Conservation (phyloP, 2,888 invertebrate genomes). For the Tridacna gigas region DNA sequence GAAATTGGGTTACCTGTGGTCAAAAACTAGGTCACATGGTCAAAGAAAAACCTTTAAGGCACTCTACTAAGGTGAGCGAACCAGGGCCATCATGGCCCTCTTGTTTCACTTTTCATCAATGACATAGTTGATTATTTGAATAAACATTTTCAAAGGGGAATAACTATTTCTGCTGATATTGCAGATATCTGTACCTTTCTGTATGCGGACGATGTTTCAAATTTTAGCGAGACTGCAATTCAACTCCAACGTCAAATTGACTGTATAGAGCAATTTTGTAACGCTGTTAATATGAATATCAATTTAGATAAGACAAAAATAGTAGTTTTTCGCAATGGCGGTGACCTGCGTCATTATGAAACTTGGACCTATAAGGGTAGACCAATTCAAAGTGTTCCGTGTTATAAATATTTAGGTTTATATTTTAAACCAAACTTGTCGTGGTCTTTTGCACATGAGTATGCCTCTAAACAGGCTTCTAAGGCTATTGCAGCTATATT, state of each 20-base stretch:
- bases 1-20: no score
- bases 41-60: no score
- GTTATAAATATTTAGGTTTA: conserved; percentile 41
- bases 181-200: no score
- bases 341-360: conserved; percentile 10
- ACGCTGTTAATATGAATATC: neutral
- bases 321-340: conserved; percentile 23
- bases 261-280: neutral
- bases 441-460: conserved; percentile 19
- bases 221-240: conserved; percentile 3
- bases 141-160: no score
- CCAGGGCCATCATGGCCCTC: no score
- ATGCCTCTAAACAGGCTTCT: neutral
- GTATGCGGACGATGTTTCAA: conserved; percentile 32
- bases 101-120: no score
- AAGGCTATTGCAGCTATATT: neutral
- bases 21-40: no score
- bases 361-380: conserved; percentile 27
- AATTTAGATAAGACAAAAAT: conserved; percentile 29
- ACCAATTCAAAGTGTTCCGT: conserved; percentile 23
- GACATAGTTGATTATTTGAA: no score
- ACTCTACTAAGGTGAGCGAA: no score
- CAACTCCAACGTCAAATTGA: conserved; percentile 15
- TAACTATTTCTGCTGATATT: no score
- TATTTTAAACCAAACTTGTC: conserved; percentile 13